Evolutionary conservation across 1,140 invertebrate genomes (phyloP).

Genomic region (Procambarus virginalis): DNA sequence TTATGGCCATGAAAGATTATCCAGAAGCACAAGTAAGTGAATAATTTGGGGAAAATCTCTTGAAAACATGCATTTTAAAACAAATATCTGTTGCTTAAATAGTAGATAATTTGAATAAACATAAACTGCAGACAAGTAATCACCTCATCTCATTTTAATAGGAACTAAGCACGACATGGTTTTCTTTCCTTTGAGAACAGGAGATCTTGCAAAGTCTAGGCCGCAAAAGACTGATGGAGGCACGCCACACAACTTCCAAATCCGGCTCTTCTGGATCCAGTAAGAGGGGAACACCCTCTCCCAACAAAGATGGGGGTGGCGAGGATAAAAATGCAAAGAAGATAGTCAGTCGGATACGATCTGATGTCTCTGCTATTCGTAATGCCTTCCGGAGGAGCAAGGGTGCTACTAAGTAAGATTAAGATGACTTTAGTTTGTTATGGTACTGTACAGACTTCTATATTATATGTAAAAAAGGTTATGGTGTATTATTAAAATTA

Average conservation of each 20-base stretch:
- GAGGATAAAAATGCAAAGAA: conserved; percentile 69
- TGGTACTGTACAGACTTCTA: too few relatives aligned
- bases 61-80: too few relatives aligned
- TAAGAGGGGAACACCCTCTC: conserved; percentile 53
- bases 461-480: too few relatives aligned
- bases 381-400: conserved; percentile 81
- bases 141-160: too few relatives aligned
- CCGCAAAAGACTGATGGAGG: conserved; percentile 90
- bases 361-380: conserved; percentile 86
- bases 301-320: conserved; percentile 46
- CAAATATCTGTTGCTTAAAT: too few relatives aligned
- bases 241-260: conserved; percentile 73
- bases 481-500: too few relatives aligned
- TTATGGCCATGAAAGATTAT: conserved; percentile 96
- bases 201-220: conserved; percentile 89
- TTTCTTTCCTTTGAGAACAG: conserved; percentile 64
- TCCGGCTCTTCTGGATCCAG: conserved; percentile 44
- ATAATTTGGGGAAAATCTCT: too few relatives aligned
- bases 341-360: conserved; percentile 86
- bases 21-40: conserved; percentile 90
- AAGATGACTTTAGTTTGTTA: not conserved
- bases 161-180: too few relatives aligned
- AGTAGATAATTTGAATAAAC: too few relatives aligned
- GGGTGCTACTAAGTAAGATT: conserved; percentile 68
- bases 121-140: too few relatives aligned